Percentiles rank a stretch among this genome's conserved stretches.
Evolutionary conservation across 2,113 vertebrate genomes (phyloP).

Genomic region (Oxyruncus cristatus): DNA sequence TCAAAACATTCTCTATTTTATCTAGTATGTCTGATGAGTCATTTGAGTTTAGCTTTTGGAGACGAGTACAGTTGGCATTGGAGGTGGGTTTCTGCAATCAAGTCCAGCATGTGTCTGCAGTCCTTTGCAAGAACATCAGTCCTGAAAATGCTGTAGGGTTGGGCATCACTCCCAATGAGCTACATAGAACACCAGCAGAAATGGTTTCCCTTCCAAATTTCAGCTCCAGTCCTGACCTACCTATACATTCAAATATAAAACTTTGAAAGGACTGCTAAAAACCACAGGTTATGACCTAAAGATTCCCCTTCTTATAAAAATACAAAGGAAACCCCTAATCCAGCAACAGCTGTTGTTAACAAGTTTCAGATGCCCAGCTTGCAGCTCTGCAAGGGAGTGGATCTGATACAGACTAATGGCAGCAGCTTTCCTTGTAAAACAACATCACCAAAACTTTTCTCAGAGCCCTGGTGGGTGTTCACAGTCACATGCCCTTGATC

Average conservation of each 20-base stretch:
- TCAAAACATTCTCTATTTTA: neutral
- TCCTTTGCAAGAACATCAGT: neutral
- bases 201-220: neutral
- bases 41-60: neutral
- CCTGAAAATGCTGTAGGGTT: neutral
- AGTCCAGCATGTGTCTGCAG: neutral
- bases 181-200: neutral
- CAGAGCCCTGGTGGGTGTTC: neutral
- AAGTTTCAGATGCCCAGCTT: neutral
- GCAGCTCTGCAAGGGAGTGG: neutral
- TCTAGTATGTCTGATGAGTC: neutral
- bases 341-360: conserved; percentile 7
- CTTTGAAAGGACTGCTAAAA: neutral
- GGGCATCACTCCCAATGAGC: neutral
- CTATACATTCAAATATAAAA: neutral
- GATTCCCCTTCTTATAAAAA: neutral
- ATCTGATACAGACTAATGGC: neutral
- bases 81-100: neutral
- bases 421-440: neutral
- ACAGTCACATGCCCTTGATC: neutral
- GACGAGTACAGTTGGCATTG: neutral
- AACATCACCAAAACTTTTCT: neutral
- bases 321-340: neutral
- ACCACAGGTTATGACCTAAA: neutral
- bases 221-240: neutral